A percentile compares a stretch with the other conserved stretches of the same genome.
These are phyloP conservation scores for Heliconius ismenius DNA, from an alignment of 2,888 invertebrate species.

Conservation along the genomic window DNA sequence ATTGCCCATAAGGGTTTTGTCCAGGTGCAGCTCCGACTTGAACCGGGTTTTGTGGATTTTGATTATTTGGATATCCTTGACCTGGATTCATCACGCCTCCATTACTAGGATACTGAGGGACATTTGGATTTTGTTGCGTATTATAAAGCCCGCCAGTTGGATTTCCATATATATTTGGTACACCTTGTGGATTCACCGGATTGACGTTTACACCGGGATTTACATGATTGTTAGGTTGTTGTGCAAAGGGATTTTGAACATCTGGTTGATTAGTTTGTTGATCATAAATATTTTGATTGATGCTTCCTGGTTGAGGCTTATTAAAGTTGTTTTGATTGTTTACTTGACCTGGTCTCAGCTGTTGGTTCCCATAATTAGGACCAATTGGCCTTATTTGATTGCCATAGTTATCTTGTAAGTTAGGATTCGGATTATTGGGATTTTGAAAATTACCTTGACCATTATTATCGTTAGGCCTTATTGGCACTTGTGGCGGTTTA, in stretches of 20 bases:
- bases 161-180: conserved; percentile 26
- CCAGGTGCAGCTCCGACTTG: conserved; percentile 7
- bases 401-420: conserved; percentile 23
- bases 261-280: not conserved
- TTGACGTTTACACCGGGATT: not conserved
- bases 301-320: not conserved
- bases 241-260: not conserved
- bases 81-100: not conserved
- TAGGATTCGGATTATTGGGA: conserved; percentile 33
- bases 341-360: conserved; percentile 13
- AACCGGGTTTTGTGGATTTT: conserved; percentile 13
- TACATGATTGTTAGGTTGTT: conserved; percentile 3
- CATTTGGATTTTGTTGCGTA: conserved; percentile 19
- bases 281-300: conserved; percentile 21
- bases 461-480: conserved; percentile 28
- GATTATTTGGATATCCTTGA: conserved; percentile 29
- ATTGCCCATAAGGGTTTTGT: conserved; percentile 20
- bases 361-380: conserved; percentile 32
- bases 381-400: conserved; percentile 15
- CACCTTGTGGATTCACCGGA: not conserved
- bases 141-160: conserved; percentile 19
- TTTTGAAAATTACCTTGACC: conserved; percentile 20
- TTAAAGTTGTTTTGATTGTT: conserved; percentile 7
- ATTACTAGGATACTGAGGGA: conserved; percentile 6
- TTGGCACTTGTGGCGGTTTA: conserved; percentile 22